phyloP scores from a whole-genome alignment of 2,113 vertebrate genomes.

The Hemicordylus capensis region DNA sequence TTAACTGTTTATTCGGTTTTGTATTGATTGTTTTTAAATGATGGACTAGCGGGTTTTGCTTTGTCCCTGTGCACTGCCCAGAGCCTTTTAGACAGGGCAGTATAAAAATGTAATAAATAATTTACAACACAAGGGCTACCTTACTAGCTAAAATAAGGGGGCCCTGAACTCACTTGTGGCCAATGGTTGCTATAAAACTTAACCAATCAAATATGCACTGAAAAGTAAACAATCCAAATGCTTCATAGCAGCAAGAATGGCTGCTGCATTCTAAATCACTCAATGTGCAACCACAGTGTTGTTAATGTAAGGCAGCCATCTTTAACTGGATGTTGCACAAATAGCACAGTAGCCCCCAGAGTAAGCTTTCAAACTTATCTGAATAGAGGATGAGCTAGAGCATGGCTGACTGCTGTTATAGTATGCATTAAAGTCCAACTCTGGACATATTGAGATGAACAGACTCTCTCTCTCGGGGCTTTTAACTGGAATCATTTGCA shows the following conservation, averaged over 20 bases:
- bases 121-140: accelerated
- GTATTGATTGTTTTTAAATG: too few species aligned
- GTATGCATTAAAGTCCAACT: not conserved
- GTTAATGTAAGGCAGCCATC: not conserved
- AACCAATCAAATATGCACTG: not conserved
- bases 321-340: conserved; percentile 2
- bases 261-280: conserved; percentile 23
- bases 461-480: not conserved
- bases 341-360: not conserved
- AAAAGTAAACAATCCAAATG: not conserved
- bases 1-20: too few species aligned
- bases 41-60: too few species aligned
- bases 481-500: not conserved
- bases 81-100: too few species aligned
- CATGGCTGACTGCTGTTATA: not conserved
- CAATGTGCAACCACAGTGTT: accelerated
- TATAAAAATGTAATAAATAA: too few species aligned
- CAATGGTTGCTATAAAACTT: accelerated
- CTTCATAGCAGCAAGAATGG: not conserved
- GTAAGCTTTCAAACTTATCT: not conserved
- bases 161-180: not conserved
- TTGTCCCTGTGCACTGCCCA: too few species aligned
- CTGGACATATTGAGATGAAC: not conserved
- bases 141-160: not conserved
- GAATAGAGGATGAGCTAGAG: not conserved